These are phyloP conservation scores for Melipona bicolor DNA, from an alignment of 2,888 invertebrate species.

Conservation along the genomic window DNA sequence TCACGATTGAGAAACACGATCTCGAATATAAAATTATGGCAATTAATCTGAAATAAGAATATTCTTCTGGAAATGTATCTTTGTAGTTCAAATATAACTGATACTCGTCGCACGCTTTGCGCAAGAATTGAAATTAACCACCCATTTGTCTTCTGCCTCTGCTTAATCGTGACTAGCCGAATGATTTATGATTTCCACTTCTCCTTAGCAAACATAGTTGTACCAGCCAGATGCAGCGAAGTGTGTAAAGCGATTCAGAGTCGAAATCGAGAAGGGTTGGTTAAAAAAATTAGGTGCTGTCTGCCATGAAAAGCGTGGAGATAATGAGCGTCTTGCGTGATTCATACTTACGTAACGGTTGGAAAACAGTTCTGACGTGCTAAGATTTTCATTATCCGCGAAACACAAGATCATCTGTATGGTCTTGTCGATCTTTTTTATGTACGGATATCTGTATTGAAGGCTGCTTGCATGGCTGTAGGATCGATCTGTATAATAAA, in stretches of 20 bases:
- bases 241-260: slow-evolving; percentile 68
- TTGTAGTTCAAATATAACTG: slow-evolving; percentile 47
- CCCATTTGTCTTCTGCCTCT: slow-evolving; percentile 74
- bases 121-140: slow-evolving; percentile 77
- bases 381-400: slow-evolving; percentile 52
- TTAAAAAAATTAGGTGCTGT: slow-evolving; percentile 40
- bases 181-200: slow-evolving; percentile 76
- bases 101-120: slow-evolving; percentile 60
- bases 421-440: background rate
- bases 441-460: slow-evolving; percentile 27
- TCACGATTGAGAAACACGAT: background rate
- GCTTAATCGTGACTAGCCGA: slow-evolving; percentile 72
- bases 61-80: slow-evolving; percentile 14
- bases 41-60: background rate
- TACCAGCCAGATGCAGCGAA: slow-evolving; percentile 59
- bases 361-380: slow-evolving; percentile 67
- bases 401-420: slow-evolving; percentile 37
- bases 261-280: slow-evolving; percentile 40
- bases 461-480: background rate
- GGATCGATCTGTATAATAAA: background rate
- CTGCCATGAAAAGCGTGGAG: slow-evolving; percentile 71
- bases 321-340: slow-evolving; percentile 76
- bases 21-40: background rate
- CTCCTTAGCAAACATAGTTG: slow-evolving; percentile 62
- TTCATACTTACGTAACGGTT: slow-evolving; percentile 57